A percentile compares a stretch with the other conserved stretches of the same genome.
These are phyloP conservation scores for Sebastes taczanowskii DNA, from an alignment of 2,797 vertebrate species.

Conservation along the genomic window DNA sequence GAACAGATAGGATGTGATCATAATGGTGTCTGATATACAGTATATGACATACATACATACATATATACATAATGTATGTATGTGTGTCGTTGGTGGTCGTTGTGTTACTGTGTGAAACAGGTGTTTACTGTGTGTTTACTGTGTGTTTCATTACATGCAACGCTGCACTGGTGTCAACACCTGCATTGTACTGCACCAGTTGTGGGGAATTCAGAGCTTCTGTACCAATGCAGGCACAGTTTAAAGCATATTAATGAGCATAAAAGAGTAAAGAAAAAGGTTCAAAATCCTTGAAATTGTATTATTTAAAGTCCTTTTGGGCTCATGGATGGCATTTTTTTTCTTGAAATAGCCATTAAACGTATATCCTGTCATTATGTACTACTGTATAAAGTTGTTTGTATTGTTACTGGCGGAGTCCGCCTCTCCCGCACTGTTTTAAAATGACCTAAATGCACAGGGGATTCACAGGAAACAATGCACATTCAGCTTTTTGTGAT, in stretches of 20 bases:
- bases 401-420: not conserved
- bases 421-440: not conserved
- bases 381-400: not conserved
- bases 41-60: not conserved
- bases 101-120: constrained; percentile 42
- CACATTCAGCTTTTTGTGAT: not conserved
- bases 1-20: constrained; percentile 44
- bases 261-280: not conserved
- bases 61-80: not conserved
- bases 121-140: constrained; percentile 55
- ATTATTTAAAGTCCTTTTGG: not conserved
- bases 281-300: not conserved
- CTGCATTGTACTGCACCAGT: constrained; percentile 70
- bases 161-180: constrained; percentile 44
- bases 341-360: not conserved
- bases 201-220: constrained; percentile 30
- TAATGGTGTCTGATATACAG: constrained; percentile 12
- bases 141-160: constrained; percentile 13
- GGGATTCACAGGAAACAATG: not conserved
- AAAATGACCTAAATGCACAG: not conserved
- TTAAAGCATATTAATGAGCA: not conserved
- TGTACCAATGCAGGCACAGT: not conserved
- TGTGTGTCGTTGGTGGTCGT: constrained; percentile 14
- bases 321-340: not conserved
- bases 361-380: not conserved